Evolutionary conservation across 1,140 invertebrate genomes (phyloP).

Genomic region (Coenobita brevimanus): DNA sequence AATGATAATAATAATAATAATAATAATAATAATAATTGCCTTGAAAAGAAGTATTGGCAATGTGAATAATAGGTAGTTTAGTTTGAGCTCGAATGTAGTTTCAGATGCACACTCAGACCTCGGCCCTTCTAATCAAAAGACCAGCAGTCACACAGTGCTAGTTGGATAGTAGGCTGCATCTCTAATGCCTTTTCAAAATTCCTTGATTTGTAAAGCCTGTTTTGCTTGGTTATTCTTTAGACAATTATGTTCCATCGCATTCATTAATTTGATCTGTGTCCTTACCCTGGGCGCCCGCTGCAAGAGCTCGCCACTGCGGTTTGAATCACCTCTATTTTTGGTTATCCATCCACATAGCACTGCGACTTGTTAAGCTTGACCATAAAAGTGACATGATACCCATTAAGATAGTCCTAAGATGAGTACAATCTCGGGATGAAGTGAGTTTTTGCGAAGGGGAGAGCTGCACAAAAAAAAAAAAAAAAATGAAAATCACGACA

Average conservation of each 20-base stretch:
- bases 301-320: constrained; percentile 16
- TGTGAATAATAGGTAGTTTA: no score
- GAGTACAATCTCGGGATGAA: constrained; percentile 59
- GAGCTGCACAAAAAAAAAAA: constrained; percentile 51
- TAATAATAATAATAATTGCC: no score
- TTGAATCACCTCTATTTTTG: constrained; percentile 1
- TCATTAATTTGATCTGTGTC: constrained; percentile 8
- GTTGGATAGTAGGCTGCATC: constrained; percentile 37
- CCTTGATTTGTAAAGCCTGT: constrained; percentile 39
- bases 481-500: constrained; percentile 33
- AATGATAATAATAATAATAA: no score
- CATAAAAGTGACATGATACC: constrained; percentile 41
- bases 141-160: constrained; percentile 42
- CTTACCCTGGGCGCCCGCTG: background rate
- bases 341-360: constrained; percentile 53
- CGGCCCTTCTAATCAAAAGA: constrained; percentile 23
- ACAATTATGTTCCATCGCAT: constrained; percentile 2
- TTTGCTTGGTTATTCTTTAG: constrained; percentile 30
- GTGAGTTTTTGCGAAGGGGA: constrained; percentile 62
- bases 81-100: background rate
- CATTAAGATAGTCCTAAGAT: constrained; percentile 52
- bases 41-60: background rate
- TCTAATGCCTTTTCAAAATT: constrained; percentile 12
- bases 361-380: constrained; percentile 25
- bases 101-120: background rate